Evolutionary conservation across 2,797 vertebrate species (phyloP).

Genomic region (Eulemur rubriventer): DNA sequence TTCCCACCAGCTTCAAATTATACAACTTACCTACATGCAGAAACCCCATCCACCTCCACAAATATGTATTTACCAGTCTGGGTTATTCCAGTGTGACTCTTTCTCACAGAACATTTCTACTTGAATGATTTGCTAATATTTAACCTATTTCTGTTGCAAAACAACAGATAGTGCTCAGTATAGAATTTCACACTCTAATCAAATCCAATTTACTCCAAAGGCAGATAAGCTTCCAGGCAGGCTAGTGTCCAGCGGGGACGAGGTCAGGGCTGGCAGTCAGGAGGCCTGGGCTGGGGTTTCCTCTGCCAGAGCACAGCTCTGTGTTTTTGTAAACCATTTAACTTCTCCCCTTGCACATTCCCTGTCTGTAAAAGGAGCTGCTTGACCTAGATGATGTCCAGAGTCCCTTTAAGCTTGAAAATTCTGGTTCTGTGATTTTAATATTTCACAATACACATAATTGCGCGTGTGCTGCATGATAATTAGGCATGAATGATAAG

Average conservation of each 20-base stretch:
- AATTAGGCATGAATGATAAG: slow-evolving; percentile 29
- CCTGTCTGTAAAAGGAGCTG: neutral
- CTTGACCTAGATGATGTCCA: neutral
- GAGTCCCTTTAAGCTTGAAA: neutral
- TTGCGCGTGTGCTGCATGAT: neutral
- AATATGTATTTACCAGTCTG: neutral
- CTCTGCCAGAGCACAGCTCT: neutral
- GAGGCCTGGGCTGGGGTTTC: neutral
- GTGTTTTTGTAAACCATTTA: neutral
- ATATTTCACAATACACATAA: slow-evolving; percentile 23
- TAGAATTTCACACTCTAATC: neutral
- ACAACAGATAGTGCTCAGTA: neutral
- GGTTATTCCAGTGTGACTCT: neutral
- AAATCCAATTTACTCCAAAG: neutral
- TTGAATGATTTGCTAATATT: neutral
- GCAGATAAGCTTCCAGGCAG: neutral
- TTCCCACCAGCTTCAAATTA: neutral
- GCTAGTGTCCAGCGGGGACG: neutral
- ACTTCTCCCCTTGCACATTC: neutral
- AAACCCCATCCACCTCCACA: neutral
- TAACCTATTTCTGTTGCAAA: slow-evolving; percentile 16
- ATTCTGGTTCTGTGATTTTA: slow-evolving; percentile 38
- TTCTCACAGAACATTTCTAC: neutral
- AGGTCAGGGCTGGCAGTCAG: neutral
- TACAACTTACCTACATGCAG: neutral